Base-by-base conservation (phyloP, 2,797 vertebrate genomes). In the Pitangus sulphuratus region DNA sequence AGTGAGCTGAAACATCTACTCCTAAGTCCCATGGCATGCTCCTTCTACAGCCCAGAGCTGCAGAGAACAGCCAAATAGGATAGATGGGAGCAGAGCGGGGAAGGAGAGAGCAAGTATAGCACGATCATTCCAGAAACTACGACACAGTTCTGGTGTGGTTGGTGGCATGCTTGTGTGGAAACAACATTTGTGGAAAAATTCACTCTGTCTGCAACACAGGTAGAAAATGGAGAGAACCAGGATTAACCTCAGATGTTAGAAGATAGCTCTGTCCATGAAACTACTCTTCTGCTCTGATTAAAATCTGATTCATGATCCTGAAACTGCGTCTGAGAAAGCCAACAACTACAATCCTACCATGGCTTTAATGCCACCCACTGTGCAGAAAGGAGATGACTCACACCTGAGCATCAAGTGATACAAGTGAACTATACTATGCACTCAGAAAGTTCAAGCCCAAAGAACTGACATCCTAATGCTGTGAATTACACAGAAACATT, bases 391-490 rank as follows among this genome's bases (percentile, higher is more conserved):
- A 90, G 48, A 39, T 90, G 58, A 82, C 54, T 91, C 83, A 93
- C 37, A 35, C 11, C 51, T 66, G 58, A 82, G 6, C 74, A 79
- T 48, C 50, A 51, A 82, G 74, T 56, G 47, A 44, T 69, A 48
- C 76, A 71, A 72, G 65, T 72, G 76, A 90, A 69, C 83, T 72
- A 1, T 14, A 39, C 21, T 31, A 24, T 8, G 22, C 58, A 58
- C 47, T 90, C 80, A 76, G 69, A 85, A 95, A 79, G 61, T 90
- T 93, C 80, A 93, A 68, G 35, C 42, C 54, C 61, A 58, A 78
- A 86, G 35, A 93, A 44, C 47, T 84, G 77, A 60, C 1, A 7
- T 86, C 69, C 71, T 91, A 62, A 65, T 66, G n/a, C 45, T 65
- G 57, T 82, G 77, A 90, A 90, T 90, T 95, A 87, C 66, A 82